Evolutionary conservation across 2,797 vertebrate species (phyloP).

Genomic region (Caiman crocodilus): DNA sequence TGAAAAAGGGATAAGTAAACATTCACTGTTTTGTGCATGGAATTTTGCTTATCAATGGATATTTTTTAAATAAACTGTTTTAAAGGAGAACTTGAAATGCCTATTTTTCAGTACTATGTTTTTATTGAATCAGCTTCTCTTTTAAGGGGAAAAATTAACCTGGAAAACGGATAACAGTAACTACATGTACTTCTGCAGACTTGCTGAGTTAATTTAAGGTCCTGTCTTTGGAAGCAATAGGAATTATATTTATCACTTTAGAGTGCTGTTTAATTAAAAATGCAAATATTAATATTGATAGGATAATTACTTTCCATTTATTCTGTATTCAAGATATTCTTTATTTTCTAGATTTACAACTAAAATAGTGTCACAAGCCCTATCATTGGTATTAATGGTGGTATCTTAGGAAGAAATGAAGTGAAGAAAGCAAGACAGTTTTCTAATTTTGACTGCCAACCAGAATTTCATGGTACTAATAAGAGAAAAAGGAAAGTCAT

Average conservation of each 20-base stretch:
- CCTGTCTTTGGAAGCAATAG: neutral
- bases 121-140: neutral
- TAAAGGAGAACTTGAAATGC: neutral
- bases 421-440: neutral
- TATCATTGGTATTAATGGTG: neutral
- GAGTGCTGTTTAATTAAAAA: neutral
- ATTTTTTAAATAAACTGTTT: slow-evolving; percentile 8
- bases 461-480: neutral
- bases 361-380: neutral
- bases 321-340: neutral
- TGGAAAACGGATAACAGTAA: neutral
- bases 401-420: neutral
- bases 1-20: slow-evolving; percentile 7
- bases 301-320: neutral
- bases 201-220: slow-evolving; percentile 5
- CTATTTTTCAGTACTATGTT: neutral
- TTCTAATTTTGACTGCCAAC: neutral
- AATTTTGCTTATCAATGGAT: neutral
- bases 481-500: neutral
- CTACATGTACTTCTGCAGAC: neutral
- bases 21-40: slow-evolving; percentile 25
- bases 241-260: neutral
- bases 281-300: neutral
- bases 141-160: neutral
- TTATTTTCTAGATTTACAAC: neutral